Base-by-base conservation (phyloP, 2,113 vertebrate species). In the Scophthalmus maximus region DNA sequence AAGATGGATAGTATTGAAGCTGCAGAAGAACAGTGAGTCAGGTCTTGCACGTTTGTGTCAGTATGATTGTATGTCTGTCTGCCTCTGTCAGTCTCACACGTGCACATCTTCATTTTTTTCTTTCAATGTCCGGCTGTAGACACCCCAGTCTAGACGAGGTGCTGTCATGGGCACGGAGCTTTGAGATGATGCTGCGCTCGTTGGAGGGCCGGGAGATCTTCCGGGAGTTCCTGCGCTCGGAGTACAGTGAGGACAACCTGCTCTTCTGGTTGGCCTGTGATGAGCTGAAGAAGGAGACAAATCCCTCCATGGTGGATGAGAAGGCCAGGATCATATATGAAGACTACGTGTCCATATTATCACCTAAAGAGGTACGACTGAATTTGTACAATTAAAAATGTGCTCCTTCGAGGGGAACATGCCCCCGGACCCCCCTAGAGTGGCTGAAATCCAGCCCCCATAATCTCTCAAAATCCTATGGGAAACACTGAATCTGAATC, bases 201-300 rank as follows among this genome's bases (percentile, higher is more conserved):
- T 80, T 95, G 59, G 95, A 96, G 55, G 98, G 98, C 66, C 94
- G 97, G 82, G 95, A 97, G 75, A 84, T 98, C 76, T 99, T 99
- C 92, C 88, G 94, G 69, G 95, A 99, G 88, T 99, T 99, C 90
- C 94, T 99, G 78, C 95, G 96, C 78, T 97, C 97, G 0, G 98
- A 99, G 83, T 99, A 99, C 86, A 99, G 98, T 12, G 98, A 99
- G 84, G 98, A 99, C 91, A 99, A 99, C 91, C 94, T 99, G 61
- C 95, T 99, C 78, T 99, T 99, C 94, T 99, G 98, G 98, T 91
- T 99, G 47, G 95, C 97, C 29, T 99, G 98, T 68, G 98, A 99
- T 87, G 98, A 98, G 62, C 84, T 99, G 84, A 99, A 96, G 87
- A 95, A 95, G 71, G 97, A 99, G 88, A 95, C 94, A 3, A 93